A percentile compares a stretch with the other conserved stretches of the same genome.
Evolutionary conservation across 2,888 invertebrate genomes (phyloP).

Genomic region (Alloscopus bannaensis): DNA sequence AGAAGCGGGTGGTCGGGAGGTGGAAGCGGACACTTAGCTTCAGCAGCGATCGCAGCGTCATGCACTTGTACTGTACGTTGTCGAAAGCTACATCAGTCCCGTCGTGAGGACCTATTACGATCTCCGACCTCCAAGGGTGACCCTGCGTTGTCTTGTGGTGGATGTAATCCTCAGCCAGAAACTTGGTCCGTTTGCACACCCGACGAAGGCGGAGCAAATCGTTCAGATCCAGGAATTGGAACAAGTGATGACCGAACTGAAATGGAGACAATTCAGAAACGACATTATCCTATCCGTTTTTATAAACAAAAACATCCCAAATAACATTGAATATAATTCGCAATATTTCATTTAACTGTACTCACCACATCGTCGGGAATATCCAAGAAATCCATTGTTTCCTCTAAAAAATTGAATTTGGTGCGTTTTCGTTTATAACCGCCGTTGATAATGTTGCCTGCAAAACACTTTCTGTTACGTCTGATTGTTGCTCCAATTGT

Average conservation of each 20-base stretch:
- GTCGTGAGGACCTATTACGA: neutral
- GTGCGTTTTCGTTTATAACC: too few relatives aligned
- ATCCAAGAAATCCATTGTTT: too few relatives aligned
- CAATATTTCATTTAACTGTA: neutral
- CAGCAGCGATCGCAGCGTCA: neutral
- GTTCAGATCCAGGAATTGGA: neutral
- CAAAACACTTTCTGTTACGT: too few relatives aligned
- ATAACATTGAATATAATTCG: neutral
- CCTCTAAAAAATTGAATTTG: too few relatives aligned
- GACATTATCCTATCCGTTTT: too few relatives aligned
- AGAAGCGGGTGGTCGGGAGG: neutral
- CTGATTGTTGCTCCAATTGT: too few relatives aligned
- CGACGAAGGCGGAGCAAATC: neutral
- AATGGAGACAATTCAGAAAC: too few relatives aligned
- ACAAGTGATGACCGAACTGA: too few relatives aligned
- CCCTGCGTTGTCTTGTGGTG: neutral
- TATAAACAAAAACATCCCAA: neutral
- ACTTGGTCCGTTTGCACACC: neutral
- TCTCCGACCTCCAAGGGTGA: neutral
- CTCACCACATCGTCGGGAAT: too few relatives aligned
- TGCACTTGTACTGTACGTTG: neutral
- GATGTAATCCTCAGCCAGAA: neutral
- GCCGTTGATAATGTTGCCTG: too few relatives aligned
- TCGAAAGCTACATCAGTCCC: neutral
- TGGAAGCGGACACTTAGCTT: neutral